Evolutionary conservation across 2,797 vertebrate genomes (phyloP).

Genomic region (Monodelphis domestica): DNA sequence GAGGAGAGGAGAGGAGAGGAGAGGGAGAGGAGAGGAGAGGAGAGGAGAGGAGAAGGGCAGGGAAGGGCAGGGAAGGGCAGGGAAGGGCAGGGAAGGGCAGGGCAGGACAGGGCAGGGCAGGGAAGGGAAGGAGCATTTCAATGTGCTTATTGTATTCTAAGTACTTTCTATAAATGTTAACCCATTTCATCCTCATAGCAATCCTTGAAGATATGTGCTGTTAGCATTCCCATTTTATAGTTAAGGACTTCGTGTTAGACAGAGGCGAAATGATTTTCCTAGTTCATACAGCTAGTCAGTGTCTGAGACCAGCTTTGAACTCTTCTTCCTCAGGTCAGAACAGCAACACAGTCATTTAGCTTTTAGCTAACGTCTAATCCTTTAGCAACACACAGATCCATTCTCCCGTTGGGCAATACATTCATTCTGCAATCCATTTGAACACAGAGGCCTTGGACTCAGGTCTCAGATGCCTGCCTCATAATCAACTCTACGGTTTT

Average conservation of each 20-base stretch:
- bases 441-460: conserved; percentile 21
- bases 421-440: not conserved
- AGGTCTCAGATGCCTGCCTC: conserved; percentile 1
- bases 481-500: not conserved
- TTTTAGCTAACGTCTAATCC: not conserved
- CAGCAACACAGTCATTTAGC: not conserved
- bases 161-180: not conserved
- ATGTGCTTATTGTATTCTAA: too few relatives aligned
- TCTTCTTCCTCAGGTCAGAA: not conserved
- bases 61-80: too few relatives aligned
- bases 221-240: not conserved
- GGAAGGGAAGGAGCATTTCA: not conserved
- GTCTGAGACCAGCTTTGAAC: not conserved
- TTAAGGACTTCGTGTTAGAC: not conserved
- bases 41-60: too few relatives aligned
- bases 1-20: too few relatives aligned
- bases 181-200: not conserved
- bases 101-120: too few relatives aligned
- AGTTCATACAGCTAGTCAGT: not conserved
- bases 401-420: not conserved
- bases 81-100: too few relatives aligned
- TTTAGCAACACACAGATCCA: not conserved
- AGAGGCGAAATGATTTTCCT: not conserved
- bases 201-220: not conserved
- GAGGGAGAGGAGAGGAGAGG: too few relatives aligned